Evolutionary conservation across 2,888 invertebrate species (phyloP).

Genomic region (Pogonocherus hispidulus): DNA sequence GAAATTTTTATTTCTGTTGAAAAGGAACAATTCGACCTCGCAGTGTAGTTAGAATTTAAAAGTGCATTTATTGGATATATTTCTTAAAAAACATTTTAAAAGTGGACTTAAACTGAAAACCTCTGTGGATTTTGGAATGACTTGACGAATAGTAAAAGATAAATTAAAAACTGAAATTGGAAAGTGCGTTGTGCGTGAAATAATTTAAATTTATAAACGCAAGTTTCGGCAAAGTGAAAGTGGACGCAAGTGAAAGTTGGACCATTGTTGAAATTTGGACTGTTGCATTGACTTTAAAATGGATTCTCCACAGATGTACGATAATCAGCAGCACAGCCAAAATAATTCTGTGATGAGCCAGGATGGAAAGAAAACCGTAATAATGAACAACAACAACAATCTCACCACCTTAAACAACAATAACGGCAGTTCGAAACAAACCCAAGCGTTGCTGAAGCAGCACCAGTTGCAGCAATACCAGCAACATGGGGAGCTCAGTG

Average conservation of each 20-base stretch:
- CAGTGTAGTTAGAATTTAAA: slow-evolving; percentile 9
- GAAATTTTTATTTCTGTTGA: neutral
- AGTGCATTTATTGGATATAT: neutral
- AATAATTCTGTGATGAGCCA: slow-evolving; percentile 75
- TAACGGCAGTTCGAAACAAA: slow-evolving; percentile 71
- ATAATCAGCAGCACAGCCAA: slow-evolving; percentile 74
- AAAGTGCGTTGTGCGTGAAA: slow-evolving; percentile 50
- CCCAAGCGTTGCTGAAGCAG: slow-evolving; percentile 75
- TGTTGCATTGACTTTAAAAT: slow-evolving; percentile 65
- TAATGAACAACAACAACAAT: slow-evolving; percentile 69
- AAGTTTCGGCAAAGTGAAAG: slow-evolving; percentile 61
- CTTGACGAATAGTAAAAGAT: neutral
- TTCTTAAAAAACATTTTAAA: slow-evolving; percentile 2
- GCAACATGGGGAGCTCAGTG: slow-evolving; percentile 82
- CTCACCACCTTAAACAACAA: slow-evolving; percentile 68
- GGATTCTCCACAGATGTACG: slow-evolving; percentile 92
- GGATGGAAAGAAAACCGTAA: slow-evolving; percentile 68
- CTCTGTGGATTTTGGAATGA: neutral
- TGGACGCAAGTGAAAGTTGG: slow-evolving; percentile 62
- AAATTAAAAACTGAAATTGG: slow-evolving; percentile 34
- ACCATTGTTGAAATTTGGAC: slow-evolving; percentile 45
- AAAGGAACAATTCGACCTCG: neutral
- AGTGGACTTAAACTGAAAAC: slow-evolving; percentile 1
- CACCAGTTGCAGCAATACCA: slow-evolving; percentile 82
- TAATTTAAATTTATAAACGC: slow-evolving; percentile 40